Percentiles rank a stretch among this genome's conserved stretches.
These are phyloP conservation scores for Physocephala rufipes DNA, from an alignment of 2,888 invertebrate genomes.

Conservation along the genomic window DNA sequence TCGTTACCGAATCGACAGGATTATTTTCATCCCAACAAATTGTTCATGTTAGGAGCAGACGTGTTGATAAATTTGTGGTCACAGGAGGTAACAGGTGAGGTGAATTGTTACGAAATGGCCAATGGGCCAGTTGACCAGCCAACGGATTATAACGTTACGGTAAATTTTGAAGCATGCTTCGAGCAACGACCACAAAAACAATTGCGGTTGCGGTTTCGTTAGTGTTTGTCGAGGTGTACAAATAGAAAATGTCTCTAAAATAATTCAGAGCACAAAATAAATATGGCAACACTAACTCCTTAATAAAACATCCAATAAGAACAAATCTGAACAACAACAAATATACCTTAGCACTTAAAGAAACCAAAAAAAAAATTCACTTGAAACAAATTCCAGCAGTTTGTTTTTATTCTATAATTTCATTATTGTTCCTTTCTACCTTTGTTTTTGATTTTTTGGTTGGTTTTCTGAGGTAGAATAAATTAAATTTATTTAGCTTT, in stretches of 20 bases:
- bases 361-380: too few relatives aligned
- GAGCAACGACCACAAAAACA: conserved; percentile 26
- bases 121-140: not conserved
- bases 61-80: not conserved
- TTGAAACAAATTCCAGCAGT: conserved; percentile 14
- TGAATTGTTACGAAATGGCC: not conserved
- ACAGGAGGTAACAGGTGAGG: too few relatives aligned
- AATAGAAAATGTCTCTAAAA: conserved; percentile 22
- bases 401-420: not conserved
- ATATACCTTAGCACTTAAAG: not conserved
- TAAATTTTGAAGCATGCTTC: conserved; percentile 3
- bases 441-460: not conserved
- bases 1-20: conserved; percentile 26
- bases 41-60: too few relatives aligned
- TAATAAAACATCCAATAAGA: too few relatives aligned
- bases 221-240: conserved; percentile 21
- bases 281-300: not conserved
- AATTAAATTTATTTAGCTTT: conserved; percentile 26
- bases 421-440: not conserved
- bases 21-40: conserved; percentile 18
- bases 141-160: not conserved
- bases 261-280: conserved; percentile 12
- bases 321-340: too few relatives aligned
- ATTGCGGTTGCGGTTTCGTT: conserved; percentile 30
- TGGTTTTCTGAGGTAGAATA: conserved; percentile 6